phyloP scores from a whole-genome alignment of 1,140 invertebrate species.

The Hyposmocoma kahamanoa region DNA sequence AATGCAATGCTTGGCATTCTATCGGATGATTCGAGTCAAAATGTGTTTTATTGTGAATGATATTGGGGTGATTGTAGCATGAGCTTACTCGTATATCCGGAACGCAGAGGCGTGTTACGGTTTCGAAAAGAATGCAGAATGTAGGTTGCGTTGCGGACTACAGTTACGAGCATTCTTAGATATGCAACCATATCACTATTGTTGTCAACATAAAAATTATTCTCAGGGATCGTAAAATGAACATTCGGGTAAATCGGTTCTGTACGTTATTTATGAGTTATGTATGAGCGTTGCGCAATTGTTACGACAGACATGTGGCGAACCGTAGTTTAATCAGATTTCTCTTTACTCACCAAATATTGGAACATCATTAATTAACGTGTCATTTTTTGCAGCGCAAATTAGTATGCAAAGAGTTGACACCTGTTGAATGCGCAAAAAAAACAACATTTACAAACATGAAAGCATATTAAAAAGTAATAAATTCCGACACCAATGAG shows the following conservation, averaged over 20 bases:
- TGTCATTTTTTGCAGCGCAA: not conserved
- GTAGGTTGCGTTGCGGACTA: constrained; percentile 65
- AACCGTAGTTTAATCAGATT: too few species aligned
- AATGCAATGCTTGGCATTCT: constrained; percentile 47
- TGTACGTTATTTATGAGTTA: too few species aligned
- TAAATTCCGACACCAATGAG: constrained; percentile 25
- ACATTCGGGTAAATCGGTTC: constrained; percentile 14
- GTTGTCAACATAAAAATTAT: constrained; percentile 37
- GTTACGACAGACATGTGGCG: too few species aligned
- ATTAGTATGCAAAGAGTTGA: not conserved
- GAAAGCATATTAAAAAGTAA: constrained; percentile 19
- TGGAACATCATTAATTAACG: not conserved
- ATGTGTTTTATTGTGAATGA: constrained; percentile 42
- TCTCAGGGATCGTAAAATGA: constrained; percentile 18
- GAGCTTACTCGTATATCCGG: constrained; percentile 46
- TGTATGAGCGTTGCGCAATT: too few species aligned
- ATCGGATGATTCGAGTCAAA: constrained; percentile 25
- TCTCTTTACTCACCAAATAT: too few species aligned
- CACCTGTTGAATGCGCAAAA: not conserved
- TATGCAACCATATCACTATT: constrained; percentile 56
- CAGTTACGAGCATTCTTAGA: constrained; percentile 60
- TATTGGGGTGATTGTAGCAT: constrained; percentile 52
- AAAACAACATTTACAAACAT: constrained; percentile 11
- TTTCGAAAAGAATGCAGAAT: constrained; percentile 71
- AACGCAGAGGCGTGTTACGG: constrained; percentile 67